phyloP scores from a whole-genome alignment of 2,888 invertebrate genomes.

The Dexiosoma caninum region DNA sequence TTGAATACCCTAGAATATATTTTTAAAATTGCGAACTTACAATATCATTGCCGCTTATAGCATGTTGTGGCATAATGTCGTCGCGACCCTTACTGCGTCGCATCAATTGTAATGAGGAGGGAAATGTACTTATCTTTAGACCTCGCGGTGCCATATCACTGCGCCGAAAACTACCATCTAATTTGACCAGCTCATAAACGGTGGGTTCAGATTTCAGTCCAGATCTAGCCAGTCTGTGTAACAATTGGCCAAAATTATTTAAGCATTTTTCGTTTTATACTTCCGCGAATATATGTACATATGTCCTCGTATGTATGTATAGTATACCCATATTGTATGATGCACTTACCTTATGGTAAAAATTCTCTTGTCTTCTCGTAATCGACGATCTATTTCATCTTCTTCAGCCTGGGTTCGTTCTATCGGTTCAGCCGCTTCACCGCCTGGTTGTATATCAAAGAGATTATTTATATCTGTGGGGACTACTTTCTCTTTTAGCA shows the following conservation, averaged over 20 bases:
- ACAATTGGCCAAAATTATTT: neutral
- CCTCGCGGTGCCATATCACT: slow-evolving; percentile 81
- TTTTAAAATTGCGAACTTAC: slow-evolving; percentile 71
- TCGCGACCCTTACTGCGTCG: slow-evolving; percentile 79
- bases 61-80: slow-evolving; percentile 79
- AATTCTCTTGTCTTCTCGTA: slow-evolving; percentile 79
- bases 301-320: too few relatives aligned
- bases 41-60: slow-evolving; percentile 81
- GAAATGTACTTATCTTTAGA: slow-evolving; percentile 77
- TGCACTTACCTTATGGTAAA: slow-evolving; percentile 79
- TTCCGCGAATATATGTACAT: too few relatives aligned
- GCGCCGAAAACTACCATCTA: slow-evolving; percentile 83
- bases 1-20: too few relatives aligned
- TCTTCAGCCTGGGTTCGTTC: slow-evolving; percentile 78
- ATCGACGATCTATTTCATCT: slow-evolving; percentile 73
- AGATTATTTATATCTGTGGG: slow-evolving; percentile 78
- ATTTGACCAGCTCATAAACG: slow-evolving; percentile 84
- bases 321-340: too few relatives aligned
- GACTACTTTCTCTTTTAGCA: slow-evolving; percentile 83
- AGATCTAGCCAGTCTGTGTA: slow-evolving; percentile 80
- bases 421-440: slow-evolving; percentile 80
- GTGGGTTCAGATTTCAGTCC: slow-evolving; percentile 85
- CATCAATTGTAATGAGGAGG: slow-evolving; percentile 77
- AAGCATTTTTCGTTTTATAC: neutral
- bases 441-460: slow-evolving; percentile 76